These are phyloP conservation scores for Cyprinus carpio DNA, from an alignment of 2,113 vertebrate genomes.

Conservation along the genomic window DNA sequence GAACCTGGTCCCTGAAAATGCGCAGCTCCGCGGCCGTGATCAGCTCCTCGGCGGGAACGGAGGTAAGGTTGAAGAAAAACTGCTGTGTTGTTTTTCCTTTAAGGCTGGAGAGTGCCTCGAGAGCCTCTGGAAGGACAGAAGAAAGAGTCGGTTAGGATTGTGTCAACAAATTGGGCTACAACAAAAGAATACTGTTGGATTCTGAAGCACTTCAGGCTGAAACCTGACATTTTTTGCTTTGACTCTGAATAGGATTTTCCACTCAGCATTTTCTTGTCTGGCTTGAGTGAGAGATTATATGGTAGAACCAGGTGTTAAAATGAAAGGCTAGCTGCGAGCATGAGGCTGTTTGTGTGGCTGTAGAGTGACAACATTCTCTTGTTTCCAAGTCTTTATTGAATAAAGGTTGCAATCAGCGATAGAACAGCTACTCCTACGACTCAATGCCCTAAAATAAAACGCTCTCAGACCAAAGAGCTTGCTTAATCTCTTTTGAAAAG, in stretches of 20 bases:
- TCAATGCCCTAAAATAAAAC: constrained; percentile 64
- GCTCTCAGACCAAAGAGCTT: constrained; percentile 66
- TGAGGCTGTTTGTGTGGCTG: constrained; percentile 33
- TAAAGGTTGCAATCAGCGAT: constrained; percentile 47
- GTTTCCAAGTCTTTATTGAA: constrained; percentile 47
- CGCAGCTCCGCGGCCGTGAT: constrained; percentile 95
- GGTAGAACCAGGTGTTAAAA: constrained; percentile 55
- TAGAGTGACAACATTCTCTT: constrained; percentile 35
- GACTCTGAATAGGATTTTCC: constrained; percentile 28
- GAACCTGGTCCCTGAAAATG: constrained; percentile 91
- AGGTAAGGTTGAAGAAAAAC: constrained; percentile 97
- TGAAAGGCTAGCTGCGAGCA: constrained; percentile 34
- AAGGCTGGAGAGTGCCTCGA: constrained; percentile 88
- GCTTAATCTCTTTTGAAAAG: constrained; percentile 70
- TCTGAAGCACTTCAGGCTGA: neutral
- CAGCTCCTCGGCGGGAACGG: constrained; percentile 88
- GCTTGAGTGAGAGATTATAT: constrained; percentile 36
- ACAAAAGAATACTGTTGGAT: constrained; percentile 13
- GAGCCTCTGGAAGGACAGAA: constrained; percentile 79
- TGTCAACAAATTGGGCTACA: neutral
- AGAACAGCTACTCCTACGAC: constrained; percentile 39
- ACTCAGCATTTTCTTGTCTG: constrained; percentile 39
- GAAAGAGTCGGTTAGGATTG: constrained; percentile 37
- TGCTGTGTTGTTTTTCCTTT: constrained; percentile 88
- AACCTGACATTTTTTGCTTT: constrained; percentile 32